phyloP scores from a whole-genome alignment of 2,113 vertebrate genomes.

The Lates calcarifer region DNA sequence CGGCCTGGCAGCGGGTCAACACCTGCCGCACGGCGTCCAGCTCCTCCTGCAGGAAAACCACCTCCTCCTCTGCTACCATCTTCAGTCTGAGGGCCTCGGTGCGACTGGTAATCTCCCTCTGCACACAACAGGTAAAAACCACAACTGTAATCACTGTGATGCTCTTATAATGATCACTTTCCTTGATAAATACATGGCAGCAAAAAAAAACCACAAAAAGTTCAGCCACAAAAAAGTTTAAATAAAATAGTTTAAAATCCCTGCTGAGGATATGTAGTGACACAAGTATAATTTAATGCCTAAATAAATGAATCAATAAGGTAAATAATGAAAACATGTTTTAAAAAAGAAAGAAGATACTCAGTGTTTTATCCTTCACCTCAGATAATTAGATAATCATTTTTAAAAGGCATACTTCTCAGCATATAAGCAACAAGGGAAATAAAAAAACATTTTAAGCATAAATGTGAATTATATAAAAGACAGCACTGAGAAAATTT shows the following conservation, averaged over 20 bases:
- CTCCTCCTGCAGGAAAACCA: constrained; percentile 73
- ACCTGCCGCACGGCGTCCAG: constrained; percentile 73
- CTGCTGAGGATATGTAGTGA: too few relatives aligned
- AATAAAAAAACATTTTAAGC: too few relatives aligned
- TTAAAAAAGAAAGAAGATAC: too few relatives aligned
- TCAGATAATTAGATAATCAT: too few relatives aligned
- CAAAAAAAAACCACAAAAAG: too few relatives aligned
- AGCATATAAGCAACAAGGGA: too few relatives aligned
- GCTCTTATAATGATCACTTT: neutral
- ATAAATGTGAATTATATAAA: too few relatives aligned
- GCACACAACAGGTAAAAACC: neutral
- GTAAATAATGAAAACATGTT: too few relatives aligned
- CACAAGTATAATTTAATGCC: neutral
- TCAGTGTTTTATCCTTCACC: too few relatives aligned
- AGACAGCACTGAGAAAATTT: too few relatives aligned
- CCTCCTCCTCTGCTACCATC: constrained; percentile 80
- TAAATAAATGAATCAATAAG: neutral
- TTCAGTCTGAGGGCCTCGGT: constrained; percentile 70
- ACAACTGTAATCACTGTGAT: neutral
- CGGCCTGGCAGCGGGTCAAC: constrained; percentile 72
- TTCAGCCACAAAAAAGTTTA: neutral
- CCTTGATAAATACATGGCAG: neutral
- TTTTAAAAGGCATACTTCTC: too few relatives aligned
- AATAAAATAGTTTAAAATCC: too few relatives aligned
- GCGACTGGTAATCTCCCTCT: constrained; percentile 82